phyloP scores from a whole-genome alignment of 2,888 invertebrate genomes.

The Andricus quercusramuli region DNA sequence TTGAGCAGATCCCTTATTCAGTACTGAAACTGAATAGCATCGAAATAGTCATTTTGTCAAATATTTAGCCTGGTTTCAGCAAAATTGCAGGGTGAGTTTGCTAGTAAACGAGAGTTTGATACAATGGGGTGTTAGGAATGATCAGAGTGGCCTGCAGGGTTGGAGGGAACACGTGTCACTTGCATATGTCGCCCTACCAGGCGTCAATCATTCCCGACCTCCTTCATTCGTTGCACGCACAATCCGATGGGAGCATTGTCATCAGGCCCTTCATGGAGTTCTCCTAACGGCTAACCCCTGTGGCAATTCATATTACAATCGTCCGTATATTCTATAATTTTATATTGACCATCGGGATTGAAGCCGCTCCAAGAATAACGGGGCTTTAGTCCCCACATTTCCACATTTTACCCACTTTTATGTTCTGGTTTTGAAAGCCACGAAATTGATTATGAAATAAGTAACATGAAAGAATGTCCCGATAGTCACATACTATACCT shows the following conservation, averaged over 20 bases:
- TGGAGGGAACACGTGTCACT: constrained; percentile 53
- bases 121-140: constrained; percentile 44
- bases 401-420: constrained; percentile 6
- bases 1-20: neutral
- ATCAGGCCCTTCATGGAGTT: constrained; percentile 45
- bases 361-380: constrained; percentile 49
- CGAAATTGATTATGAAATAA: neutral
- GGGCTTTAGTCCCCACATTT: constrained; percentile 11
- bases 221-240: constrained; percentile 35
- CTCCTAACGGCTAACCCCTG: constrained; percentile 36
- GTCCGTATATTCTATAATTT: constrained; percentile 23
- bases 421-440: neutral
- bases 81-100: neutral
- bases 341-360: constrained; percentile 53
- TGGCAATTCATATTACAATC: constrained; percentile 44
- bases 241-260: constrained; percentile 51
- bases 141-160: constrained; percentile 50
- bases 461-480: neutral
- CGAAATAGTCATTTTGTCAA: constrained; percentile 21
- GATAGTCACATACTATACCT: neutral
- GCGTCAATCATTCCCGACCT: constrained; percentile 61
- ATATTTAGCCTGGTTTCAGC: neutral
- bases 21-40: neutral
- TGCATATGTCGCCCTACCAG: constrained; percentile 53
- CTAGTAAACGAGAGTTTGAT: constrained; percentile 29